phyloP scores from a whole-genome alignment of 30 jellyfish, hydroid and myxozoan species.

The Clytia hemisphaerica region DNA sequence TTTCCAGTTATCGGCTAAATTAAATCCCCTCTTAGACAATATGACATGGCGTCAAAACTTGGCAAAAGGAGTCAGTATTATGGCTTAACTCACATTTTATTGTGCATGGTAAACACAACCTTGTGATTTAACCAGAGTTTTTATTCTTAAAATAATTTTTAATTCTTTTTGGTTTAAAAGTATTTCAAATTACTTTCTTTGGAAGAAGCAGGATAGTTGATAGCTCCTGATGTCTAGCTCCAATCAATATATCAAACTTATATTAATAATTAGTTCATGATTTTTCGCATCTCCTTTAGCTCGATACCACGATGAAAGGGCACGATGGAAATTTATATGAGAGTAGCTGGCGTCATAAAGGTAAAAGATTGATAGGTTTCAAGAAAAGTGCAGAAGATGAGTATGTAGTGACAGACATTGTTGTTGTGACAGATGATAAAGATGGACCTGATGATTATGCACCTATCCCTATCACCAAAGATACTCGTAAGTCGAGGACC shows the following conservation, averaged over 20 bases:
- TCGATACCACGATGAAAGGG: slow-evolving; percentile 35
- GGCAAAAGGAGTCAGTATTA: too few species aligned
- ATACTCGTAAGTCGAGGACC: slow-evolving; percentile 43
- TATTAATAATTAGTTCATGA: too few species aligned
- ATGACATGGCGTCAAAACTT: too few species aligned
- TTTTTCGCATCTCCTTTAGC: too few species aligned
- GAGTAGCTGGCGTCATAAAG: slow-evolving; percentile 86
- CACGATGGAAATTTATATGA: slow-evolving; percentile 86
- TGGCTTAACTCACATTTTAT: too few species aligned
- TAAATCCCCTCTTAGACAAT: too few species aligned
- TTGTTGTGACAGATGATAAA: slow-evolving; percentile 69
- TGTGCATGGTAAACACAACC: background rate
- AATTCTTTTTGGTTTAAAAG: background rate
- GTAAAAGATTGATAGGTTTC: slow-evolving; percentile 62
- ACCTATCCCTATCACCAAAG: slow-evolving; percentile 62
- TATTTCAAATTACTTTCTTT: background rate
- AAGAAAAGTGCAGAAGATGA: slow-evolving; percentile 47
- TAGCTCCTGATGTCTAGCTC: too few species aligned
- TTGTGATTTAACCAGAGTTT: background rate
- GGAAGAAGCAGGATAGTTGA: background rate
- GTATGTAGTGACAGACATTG: slow-evolving; percentile 67
- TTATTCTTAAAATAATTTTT: background rate
- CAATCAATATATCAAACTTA: too few species aligned
- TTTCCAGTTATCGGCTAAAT: too few species aligned
- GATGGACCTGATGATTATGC: slow-evolving; percentile 71